Conservation (phyloP, 2,797 vertebrate species). For the Botia kubotai region DNA sequence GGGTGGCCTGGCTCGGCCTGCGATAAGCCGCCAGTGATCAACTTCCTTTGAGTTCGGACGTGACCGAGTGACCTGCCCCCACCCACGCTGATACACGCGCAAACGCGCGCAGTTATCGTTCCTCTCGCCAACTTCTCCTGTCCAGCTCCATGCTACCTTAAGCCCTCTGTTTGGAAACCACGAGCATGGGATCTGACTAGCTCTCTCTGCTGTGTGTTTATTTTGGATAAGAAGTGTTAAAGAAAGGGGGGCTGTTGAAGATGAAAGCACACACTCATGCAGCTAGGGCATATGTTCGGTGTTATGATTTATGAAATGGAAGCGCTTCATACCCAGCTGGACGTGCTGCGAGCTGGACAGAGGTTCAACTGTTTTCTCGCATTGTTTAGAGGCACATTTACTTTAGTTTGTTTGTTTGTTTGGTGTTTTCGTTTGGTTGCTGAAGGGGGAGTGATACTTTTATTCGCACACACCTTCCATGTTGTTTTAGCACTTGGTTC, state of each 20-base stretch:
- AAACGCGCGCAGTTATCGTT: constrained; percentile 38
- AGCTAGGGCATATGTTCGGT: constrained; percentile 59
- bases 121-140: constrained; percentile 41
- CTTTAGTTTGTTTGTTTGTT: background rate
- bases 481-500: background rate
- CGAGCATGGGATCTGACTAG: constrained; percentile 38
- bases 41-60: constrained; percentile 75
- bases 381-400: constrained; percentile 12
- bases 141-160: constrained; percentile 59
- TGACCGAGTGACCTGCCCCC: constrained; percentile 62
- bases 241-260: constrained; percentile 53
- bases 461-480: background rate
- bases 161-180: constrained; percentile 53
- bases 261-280: constrained; percentile 60
- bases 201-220: constrained; percentile 40
- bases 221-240: constrained; percentile 48
- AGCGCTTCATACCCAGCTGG: constrained; percentile 43
- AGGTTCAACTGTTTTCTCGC: constrained; percentile 20
- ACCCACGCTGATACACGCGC: constrained; percentile 20
- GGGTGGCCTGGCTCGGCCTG: constrained; percentile 77
- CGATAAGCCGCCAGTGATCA: constrained; percentile 83
- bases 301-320: constrained; percentile 73
- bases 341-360: constrained; percentile 24
- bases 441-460: background rate
- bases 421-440: constrained; percentile 4